Evolutionary conservation across 2,113 vertebrate species (phyloP), one percentile per base, ranked within the genome.

Genomic region (Xyliphius kryptos): DNA sequence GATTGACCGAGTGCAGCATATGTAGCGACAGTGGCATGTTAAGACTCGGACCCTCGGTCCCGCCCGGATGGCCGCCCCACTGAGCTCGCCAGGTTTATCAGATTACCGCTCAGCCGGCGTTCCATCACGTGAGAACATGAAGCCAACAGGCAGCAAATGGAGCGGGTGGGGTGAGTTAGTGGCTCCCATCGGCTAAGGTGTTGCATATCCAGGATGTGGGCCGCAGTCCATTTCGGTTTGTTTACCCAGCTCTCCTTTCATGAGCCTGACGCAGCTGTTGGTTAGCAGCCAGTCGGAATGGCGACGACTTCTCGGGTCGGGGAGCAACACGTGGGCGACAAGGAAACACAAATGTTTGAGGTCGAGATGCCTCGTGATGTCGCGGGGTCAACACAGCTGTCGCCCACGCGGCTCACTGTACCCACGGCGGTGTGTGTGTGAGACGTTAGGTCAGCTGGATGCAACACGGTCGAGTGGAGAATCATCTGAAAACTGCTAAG

Each of bases 341-440:
- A 5, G 9, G 48, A 59, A 67, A 67, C 56, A 67, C 65, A 67
- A 67, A 67, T 41, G 56, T 67, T 60, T 60, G 56, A 9, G 49
- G 49, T 46, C 9, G 11, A 37, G 56, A 48, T 38, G 59, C 37
- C 15, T 20, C n/a, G 5, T 13, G 49, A 17, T 14, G 36, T 59
- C 40, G 37, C 11, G 56, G 49, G 65, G 65, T 67, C 48, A 9
- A 21, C 21, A 36, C 65, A 67, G 65, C 65, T 67, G 56, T 67
- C 22, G 22, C 49, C 38, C 56, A 49, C 55, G 58, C 64, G 50
- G 57, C 46, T 57, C 37, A 36, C 55, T 5, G 9, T n/a, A 44
- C 17, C 65, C 52, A 58, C 48, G 51, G 64, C 1, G 40, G 9
- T 19, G 21, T 52, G 21, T 20, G 40, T 43, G 46, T 14, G 11